Evolutionary conservation across 2,888 invertebrate genomes (phyloP).

Genomic region (Disparrhopalites patrizii): DNA sequence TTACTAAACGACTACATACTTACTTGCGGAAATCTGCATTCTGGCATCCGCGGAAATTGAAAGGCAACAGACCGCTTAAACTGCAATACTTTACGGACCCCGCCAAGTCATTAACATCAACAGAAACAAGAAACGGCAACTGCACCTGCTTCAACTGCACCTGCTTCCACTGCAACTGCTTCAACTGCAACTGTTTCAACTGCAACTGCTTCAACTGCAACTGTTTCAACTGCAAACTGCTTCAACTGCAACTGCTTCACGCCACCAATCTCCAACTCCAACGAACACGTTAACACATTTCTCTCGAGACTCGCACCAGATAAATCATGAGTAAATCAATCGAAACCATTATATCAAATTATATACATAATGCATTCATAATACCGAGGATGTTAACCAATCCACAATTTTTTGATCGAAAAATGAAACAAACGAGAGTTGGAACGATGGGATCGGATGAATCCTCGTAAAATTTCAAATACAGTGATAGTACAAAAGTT

Average conservation of each 20-base stretch:
- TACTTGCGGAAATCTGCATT: too few species aligned
- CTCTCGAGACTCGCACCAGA: slow-evolving; percentile 20
- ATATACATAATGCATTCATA: background rate
- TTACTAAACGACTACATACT: too few species aligned
- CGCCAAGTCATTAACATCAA: too few species aligned
- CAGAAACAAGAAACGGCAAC: too few species aligned
- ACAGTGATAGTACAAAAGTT: background rate
- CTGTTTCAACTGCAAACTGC: too few species aligned
- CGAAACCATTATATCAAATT: slow-evolving; percentile 9
- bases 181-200: too few species aligned
- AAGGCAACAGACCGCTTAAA: too few species aligned
- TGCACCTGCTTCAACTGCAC: too few species aligned
- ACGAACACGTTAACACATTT: slow-evolving; percentile 1
- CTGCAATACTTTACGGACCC: too few species aligned
- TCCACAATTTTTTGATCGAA: background rate
- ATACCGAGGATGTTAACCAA: background rate
- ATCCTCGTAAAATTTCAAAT: background rate
- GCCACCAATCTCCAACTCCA: slow-evolving; percentile 17
- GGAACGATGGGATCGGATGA: background rate
- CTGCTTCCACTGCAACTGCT: too few species aligned
- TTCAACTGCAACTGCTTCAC: slow-evolving; percentile 10
- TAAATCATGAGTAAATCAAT: slow-evolving; percentile 24
- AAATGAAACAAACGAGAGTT: background rate
- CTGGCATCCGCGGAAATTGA: too few species aligned
- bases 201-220: too few species aligned